Percentiles rank a stretch among this genome's conserved stretches.
Conservation (phyloP, 2,888 invertebrate species). For the Cephus spinipes region DNA sequence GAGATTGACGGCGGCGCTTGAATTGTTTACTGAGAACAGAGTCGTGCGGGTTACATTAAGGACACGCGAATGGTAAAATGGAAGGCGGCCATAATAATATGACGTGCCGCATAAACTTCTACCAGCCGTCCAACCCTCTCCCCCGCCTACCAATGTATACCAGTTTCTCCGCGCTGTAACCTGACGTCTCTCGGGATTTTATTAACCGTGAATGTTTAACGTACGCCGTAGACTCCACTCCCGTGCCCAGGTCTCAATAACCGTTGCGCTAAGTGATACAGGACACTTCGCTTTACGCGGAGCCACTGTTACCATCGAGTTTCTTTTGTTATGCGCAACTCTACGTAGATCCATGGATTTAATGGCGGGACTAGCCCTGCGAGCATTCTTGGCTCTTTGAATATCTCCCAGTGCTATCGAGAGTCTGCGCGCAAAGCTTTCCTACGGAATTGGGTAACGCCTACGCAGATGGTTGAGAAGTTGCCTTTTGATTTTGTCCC, state of each 20-base stretch:
- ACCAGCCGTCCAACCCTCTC: background rate
- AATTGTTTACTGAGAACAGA: background rate
- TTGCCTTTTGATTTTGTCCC: slow-evolving; percentile 33
- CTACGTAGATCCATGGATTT: background rate
- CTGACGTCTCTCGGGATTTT: slow-evolving; percentile 15
- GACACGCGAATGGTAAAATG: background rate
- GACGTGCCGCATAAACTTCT: background rate
- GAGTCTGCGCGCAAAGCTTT: background rate
- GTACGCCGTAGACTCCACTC: slow-evolving; percentile 12
- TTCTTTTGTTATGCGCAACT: background rate
- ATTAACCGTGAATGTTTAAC: slow-evolving; percentile 28
- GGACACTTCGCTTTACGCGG: background rate
- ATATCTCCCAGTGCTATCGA: background rate
- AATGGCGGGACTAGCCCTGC: background rate
- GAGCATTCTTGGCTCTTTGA: background rate
- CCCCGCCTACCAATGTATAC: background rate
- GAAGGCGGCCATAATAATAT: background rate
- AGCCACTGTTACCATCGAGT: background rate
- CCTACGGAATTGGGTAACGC: background rate
- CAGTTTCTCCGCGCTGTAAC: background rate
- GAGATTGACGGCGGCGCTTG: background rate
- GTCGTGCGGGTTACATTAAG: background rate
- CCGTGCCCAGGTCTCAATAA: background rate
- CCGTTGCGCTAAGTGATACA: background rate
- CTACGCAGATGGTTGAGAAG: background rate